Evolutionary conservation across 2,888 invertebrate genomes (phyloP).

Genomic region (Matsumyia berberina): DNA sequence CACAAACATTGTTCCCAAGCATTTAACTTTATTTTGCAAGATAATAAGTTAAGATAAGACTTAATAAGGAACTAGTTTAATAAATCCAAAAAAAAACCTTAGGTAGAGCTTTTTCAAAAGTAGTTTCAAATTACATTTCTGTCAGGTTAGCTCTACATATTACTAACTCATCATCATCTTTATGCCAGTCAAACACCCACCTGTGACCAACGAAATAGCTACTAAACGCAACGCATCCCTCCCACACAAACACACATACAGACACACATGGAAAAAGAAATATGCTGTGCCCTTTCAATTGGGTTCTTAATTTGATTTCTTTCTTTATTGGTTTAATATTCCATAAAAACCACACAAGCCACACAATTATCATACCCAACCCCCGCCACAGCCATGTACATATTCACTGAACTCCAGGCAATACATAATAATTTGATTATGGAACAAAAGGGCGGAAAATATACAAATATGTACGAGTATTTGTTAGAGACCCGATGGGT

Average conservation of each 20-base stretch:
- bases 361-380: slow-evolving; percentile 56
- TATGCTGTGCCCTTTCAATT: slow-evolving; percentile 26
- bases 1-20: no score
- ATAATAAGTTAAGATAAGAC: no score
- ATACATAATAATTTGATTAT: slow-evolving; percentile 74
- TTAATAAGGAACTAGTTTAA: no score
- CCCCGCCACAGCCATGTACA: slow-evolving; percentile 11
- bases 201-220: neutral
- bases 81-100: no score
- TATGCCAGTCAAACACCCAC: neutral
- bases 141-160: neutral
- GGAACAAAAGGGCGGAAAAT: slow-evolving; percentile 73
- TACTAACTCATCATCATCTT: neutral
- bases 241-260: neutral
- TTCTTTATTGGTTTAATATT: slow-evolving; percentile 65
- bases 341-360: slow-evolving; percentile 62
- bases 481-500: slow-evolving; percentile 29
- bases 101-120: neutral
- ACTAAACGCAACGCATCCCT: neutral
- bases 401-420: slow-evolving; percentile 41
- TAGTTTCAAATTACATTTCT: neutral
- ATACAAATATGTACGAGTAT: slow-evolving; percentile 58
- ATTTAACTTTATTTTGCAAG: no score
- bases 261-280: neutral
- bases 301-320: slow-evolving; percentile 62